phyloP scores from a whole-genome alignment of 2,113 vertebrate genomes.

The Leptocoma aspasia region DNA sequence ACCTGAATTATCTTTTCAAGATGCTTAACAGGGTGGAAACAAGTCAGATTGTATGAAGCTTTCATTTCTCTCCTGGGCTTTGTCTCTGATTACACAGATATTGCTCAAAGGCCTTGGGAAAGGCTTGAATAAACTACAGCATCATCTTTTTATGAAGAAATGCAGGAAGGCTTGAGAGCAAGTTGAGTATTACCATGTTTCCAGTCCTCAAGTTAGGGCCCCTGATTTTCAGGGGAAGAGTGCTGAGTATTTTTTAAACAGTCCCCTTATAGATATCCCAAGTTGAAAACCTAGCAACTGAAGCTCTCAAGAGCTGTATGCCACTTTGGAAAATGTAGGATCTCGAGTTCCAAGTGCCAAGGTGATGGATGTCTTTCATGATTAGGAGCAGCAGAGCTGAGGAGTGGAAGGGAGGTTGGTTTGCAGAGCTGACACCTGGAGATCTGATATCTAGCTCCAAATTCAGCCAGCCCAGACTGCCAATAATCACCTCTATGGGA shows the following conservation, averaged over 20 bases:
- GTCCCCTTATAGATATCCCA: not conserved
- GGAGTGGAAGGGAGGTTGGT: not conserved
- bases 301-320: not conserved
- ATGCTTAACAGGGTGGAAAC: conserved; percentile 14
- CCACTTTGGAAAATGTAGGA: not conserved
- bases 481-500: not conserved
- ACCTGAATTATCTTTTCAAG: conserved; percentile 30
- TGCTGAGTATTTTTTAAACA: not conserved
- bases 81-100: conserved; percentile 42
- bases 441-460: not conserved
- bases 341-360: not conserved
- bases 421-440: not conserved
- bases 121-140: not conserved
- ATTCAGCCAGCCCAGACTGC: not conserved
- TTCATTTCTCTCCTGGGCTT: conserved; percentile 29
- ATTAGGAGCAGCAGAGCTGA: not conserved
- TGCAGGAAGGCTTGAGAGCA: not conserved
- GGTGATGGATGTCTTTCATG: not conserved
- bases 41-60: not conserved
- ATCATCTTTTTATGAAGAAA: not conserved
- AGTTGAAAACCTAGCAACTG: not conserved
- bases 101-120: not conserved
- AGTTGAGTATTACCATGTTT: not conserved
- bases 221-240: not conserved
- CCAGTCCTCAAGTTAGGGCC: not conserved